Percentiles rank a stretch among this genome's conserved stretches.
These are phyloP conservation scores for Peromyscus melanophrys DNA, from an alignment of 2,797 vertebrate species.

Conservation along the genomic window DNA sequence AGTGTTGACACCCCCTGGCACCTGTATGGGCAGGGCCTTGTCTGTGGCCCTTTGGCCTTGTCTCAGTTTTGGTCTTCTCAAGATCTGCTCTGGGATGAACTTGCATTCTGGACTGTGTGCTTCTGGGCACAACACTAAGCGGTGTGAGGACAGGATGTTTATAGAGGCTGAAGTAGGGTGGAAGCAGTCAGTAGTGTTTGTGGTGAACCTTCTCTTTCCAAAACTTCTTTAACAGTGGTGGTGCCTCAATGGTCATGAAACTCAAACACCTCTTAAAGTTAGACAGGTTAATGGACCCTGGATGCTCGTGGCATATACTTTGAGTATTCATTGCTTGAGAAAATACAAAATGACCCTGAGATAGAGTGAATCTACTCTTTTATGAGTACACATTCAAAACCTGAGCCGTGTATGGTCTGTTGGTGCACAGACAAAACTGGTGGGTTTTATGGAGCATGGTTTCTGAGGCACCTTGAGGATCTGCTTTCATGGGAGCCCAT, in stretches of 20 bases:
- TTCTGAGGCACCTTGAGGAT: background rate
- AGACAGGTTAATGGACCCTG: background rate
- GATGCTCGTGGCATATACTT: background rate
- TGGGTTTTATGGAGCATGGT: background rate
- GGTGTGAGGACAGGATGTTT: background rate
- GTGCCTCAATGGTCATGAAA: background rate
- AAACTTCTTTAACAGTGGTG: background rate
- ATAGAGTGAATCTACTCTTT: background rate
- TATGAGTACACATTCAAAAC: background rate
- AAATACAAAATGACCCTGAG: background rate
- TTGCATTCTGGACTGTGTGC: accelerated
- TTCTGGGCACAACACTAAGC: accelerated
- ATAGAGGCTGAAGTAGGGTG: background rate
- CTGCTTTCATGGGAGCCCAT: background rate
- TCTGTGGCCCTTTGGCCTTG: background rate
- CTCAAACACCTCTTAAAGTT: background rate
- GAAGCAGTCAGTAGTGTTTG: background rate
- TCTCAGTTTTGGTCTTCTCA: background rate
- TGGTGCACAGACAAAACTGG: background rate
- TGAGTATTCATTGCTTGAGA: background rate
- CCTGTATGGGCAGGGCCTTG: background rate
- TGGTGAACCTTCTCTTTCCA: background rate
- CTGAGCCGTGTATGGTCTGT: background rate
- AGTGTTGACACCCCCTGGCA: background rate
- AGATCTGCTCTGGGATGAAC: background rate